A percentile compares a stretch with the other conserved stretches of the same genome.
Evolutionary conservation across 2,888 invertebrate species (phyloP).

Genomic region (Apodemia hepburni): DNA sequence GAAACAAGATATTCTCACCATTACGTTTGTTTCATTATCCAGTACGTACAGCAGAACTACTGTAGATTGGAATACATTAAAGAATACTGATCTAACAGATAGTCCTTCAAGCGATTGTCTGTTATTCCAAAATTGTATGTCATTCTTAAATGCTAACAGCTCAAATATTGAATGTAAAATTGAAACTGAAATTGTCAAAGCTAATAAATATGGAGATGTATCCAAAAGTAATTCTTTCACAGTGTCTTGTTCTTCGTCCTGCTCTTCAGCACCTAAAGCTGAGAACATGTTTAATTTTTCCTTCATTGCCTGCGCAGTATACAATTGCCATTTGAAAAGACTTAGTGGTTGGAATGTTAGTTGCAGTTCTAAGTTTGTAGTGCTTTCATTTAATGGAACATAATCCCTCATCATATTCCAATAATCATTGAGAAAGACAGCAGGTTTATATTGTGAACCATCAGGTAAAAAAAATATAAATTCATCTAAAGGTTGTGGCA

Average conservation of each 20-base stretch:
- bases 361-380: slow-evolving; percentile 84
- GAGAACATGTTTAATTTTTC: slow-evolving; percentile 89
- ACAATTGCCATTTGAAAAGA: slow-evolving; percentile 98
- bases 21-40: slow-evolving; percentile 98
- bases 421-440: slow-evolving; percentile 97
- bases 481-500: slow-evolving; percentile 96
- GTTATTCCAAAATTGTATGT: slow-evolving; percentile 99
- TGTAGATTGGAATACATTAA: slow-evolving; percentile 97
- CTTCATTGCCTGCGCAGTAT: slow-evolving; percentile 97
- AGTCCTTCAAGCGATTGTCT: slow-evolving; percentile 97
- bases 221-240: slow-evolving; percentile 96
- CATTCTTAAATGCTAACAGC: slow-evolving; percentile 99
- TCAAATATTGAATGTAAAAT: slow-evolving; percentile 98
- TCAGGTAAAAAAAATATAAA: slow-evolving; percentile 94
- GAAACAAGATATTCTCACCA: slow-evolving; percentile 96
- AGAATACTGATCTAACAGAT: slow-evolving; percentile 98
- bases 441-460: slow-evolving; percentile 94
- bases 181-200: slow-evolving; percentile 94
- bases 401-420: slow-evolving; percentile 99
- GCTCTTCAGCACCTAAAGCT: slow-evolving; percentile 85
- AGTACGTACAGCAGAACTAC: slow-evolving; percentile 97
- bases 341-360: slow-evolving; percentile 94
- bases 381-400: slow-evolving; percentile 92
- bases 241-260: slow-evolving; percentile 93
- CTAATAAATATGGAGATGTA: slow-evolving; percentile 97